Evolutionary conservation across 2,797 vertebrate genomes (phyloP), one percentile per base, ranked within the genome.

Genomic region (Clarias platycephalus): DNA sequence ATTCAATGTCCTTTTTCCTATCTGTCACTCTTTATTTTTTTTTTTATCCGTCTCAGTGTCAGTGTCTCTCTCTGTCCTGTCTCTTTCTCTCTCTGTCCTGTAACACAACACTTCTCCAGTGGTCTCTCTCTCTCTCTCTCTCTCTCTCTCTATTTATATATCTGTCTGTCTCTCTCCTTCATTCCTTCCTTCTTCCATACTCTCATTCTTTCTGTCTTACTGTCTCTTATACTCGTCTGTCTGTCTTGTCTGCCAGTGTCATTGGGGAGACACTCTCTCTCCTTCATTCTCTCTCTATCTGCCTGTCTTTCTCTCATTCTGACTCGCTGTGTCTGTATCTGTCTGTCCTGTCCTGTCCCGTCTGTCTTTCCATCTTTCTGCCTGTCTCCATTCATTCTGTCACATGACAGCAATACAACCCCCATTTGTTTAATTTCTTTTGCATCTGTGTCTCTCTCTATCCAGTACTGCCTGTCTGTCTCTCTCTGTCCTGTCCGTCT

Each of bases 261-360:
- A 40, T 40, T 5, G 6, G 7, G 40, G 40, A 40, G 7, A 40
- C 40, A 40, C 20, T 58, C 15, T 58, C 58, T 20, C 16, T 58
- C 0, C 4, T 84, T 87, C 87, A 88, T 89, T 87, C 89, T 90
- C 57, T 26, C 15, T 57, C 12, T 68, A 72, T 57, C 15, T 26
- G 31, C 31, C 31, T 31, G 31, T 31, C 31, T 31, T 9, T 40
- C 60, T 6, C 5, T 60, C 40, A 18, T 31, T 22, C 15, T 26
- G 8, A 0, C 8, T 0, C 3, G 40, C 40, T 40, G 40, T 40
- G 37, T 40, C 40, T 40, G 40, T 40, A 40, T 60, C 20, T 18
- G 8, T 57, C 55, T 57, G 3, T 57, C 55, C 55, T 57, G 55
- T 57, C 55, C 20, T 6, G 15, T 57, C 55, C 20, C 7, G 15